Base-by-base conservation (phyloP, 2,888 invertebrate genomes). In the Drosophila seclusa region DNA sequence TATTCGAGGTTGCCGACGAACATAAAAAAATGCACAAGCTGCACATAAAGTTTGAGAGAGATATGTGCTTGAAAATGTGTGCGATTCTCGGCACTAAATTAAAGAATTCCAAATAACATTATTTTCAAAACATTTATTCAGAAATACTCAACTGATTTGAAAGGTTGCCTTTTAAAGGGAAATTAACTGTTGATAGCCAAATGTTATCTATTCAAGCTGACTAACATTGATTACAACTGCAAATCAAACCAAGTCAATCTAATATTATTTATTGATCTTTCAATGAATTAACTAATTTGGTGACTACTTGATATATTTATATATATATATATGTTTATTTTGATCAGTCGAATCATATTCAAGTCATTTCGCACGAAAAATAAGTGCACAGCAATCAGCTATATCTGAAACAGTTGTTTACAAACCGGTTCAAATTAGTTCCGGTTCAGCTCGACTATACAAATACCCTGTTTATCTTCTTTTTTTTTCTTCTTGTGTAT, bases 381-480 rank as follows among this genome's bases (percentile, higher is more conserved):
- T 36, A 71, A 48, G 29, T 65, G 18, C 16, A 31, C 45, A 34
- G 21, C 53, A 62, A 65, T 75, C 74, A 59, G 53, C 29, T 49
- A 24, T 27, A 62, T 65, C 13, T 59, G 38, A 80, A 80, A 73
- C 58, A 34, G 71, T 81, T 82, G 78, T 76, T 71, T 60, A 64
- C 66, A 29, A 82, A 82, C 61, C 32, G 27, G 60, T 60, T 38
- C n/a, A 31, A 21, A 8, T 4, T 8, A 8, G 13, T 29, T 21
- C 0, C 2, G 2, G 7, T 6, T 38, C 8, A 18, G 34, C 24
- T 2, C 48, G 16, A 45, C 59, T 42, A 6, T 2, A 18, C 2
- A 7, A 0, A 69, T 75, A 69, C 73, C 31, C 68, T 57, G 40
- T 36, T 11, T n/a, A 50, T 13, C 1, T 4, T 13, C 1, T 4